A percentile compares a stretch with the other conserved stretches of the same genome.
Evolutionary conservation across 2,797 vertebrate genomes (phyloP).

Genomic region (Danio kyathit): DNA sequence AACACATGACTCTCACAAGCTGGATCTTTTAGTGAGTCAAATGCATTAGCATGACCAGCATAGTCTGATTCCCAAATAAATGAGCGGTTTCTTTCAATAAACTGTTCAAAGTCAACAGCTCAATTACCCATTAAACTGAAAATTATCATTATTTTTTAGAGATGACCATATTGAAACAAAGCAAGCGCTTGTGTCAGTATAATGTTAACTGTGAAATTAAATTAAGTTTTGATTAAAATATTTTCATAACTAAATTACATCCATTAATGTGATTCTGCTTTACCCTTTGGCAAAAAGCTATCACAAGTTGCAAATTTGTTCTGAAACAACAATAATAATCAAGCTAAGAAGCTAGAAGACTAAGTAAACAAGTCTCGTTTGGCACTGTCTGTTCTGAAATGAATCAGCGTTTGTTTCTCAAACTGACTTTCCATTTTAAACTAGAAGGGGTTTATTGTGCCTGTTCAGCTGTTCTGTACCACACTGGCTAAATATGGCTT

Average conservation of each 20-base stretch:
- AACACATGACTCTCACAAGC: neutral
- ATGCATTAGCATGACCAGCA: neutral
- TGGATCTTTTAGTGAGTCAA: neutral
- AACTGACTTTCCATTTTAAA: neutral
- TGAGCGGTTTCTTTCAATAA: neutral
- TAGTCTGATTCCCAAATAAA: neutral
- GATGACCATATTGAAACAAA: neutral
- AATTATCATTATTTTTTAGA: neutral
- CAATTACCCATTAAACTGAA: neutral
- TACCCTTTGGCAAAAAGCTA: neutral
- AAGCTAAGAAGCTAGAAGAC: neutral
- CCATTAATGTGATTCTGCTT: neutral
- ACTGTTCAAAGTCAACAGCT: too few species aligned
- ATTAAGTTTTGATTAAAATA: neutral
- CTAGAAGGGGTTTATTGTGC: neutral
- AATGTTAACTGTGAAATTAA: too few species aligned
- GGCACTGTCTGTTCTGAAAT: neutral
- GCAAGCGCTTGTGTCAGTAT: neutral
- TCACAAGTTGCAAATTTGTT: neutral
- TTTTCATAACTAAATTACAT: neutral
- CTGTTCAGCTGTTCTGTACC: conserved; percentile 13
- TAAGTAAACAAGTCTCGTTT: neutral
- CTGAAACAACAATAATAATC: neutral
- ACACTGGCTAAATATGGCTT: neutral
- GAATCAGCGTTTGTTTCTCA: neutral